phyloP scores from a whole-genome alignment of 2,113 vertebrate species.

The Amazona guildingii region DNA sequence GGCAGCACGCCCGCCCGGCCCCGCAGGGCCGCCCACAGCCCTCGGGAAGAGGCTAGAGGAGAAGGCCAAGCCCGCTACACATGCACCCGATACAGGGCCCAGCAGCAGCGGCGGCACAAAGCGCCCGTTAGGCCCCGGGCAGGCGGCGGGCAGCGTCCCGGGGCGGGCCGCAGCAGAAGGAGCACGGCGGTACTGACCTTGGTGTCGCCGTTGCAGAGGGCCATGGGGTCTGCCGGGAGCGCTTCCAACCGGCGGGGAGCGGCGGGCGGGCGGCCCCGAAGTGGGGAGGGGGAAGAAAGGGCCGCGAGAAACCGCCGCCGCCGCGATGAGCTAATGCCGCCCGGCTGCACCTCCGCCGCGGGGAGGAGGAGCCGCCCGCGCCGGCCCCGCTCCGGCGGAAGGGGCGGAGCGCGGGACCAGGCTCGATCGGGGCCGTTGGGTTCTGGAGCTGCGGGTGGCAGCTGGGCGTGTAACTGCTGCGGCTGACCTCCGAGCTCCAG shows the following conservation, averaged over 20 bases:
- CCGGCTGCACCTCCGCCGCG: background rate
- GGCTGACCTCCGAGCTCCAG: background rate
- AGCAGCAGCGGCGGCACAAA: background rate
- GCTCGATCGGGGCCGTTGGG: background rate
- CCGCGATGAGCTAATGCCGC: constrained; percentile 59
- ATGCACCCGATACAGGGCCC: background rate
- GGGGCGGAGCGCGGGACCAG: background rate
- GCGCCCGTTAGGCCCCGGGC: background rate
- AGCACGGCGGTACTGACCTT: constrained; percentile 84
- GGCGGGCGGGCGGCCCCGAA: background rate
- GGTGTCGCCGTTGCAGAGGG: constrained; percentile 94
- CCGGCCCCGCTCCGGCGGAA: constrained; percentile 34
- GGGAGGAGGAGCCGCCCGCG: constrained; percentile 14
- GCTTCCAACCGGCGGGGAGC: background rate
- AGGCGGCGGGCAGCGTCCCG: background rate
- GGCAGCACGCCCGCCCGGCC: background rate
- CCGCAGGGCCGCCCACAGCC: background rate
- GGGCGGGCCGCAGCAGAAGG: background rate
- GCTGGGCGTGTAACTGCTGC: background rate
- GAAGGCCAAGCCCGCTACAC: background rate
- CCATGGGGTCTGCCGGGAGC: constrained; percentile 79
- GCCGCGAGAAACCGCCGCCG: constrained; percentile 21
- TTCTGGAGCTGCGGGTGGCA: background rate
- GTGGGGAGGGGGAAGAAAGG: constrained; percentile 54
- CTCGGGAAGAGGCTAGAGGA: background rate